Evolutionary conservation across 1,140 invertebrate species (phyloP), one percentile per base, ranked within the genome.

Genomic region (Halesus radiatus): DNA sequence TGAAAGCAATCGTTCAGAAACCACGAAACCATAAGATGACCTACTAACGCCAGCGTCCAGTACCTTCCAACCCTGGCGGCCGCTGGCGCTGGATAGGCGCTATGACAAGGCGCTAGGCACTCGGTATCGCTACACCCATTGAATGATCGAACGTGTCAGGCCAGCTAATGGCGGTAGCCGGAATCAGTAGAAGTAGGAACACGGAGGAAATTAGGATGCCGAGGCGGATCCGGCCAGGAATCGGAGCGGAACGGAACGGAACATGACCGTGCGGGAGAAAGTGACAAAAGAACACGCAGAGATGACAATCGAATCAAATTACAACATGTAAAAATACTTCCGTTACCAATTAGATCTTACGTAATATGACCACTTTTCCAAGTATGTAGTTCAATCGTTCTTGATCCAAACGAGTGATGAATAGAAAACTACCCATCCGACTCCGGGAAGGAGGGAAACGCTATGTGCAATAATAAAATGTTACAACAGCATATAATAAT

Each of bases 241-340:
- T 66, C 62, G 22, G 62, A 66, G 62, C 62, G 23, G 62, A 66
- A 66, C 37, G 37, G 18, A 64, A 29, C 66, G 32, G 66, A 70
- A 70, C 37, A 18, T 37, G 66, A 18, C 22, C 18, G 37, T 10
- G 32, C 32, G 66, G 37, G 66, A 70, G 66, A 70, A 70, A 70
- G 66, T 70, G 66, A 70, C 37, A 3, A 64, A 52, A 45, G 16
- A 45, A 45, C 45, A 50, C 37, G 66, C 66, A 23, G 15, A 29
- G 66, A 50, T 70, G 66, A 70, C 66, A 50, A 70, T 45, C 66
- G 3, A 66, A 66, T 26, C 22, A 66, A 26, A 29, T 66, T 60
- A 45, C 37, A 45, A 45, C 8, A 13, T 3, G 10, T 45, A 45
- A 45, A 37, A 45, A 45, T 45, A 45, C 37, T 13, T 45, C 37